Evolutionary conservation across 92 coral and sea anemone genomes (phyloP), one percentile per base, ranked within the genome.

Genomic region (Heteractis magnifica): DNA sequence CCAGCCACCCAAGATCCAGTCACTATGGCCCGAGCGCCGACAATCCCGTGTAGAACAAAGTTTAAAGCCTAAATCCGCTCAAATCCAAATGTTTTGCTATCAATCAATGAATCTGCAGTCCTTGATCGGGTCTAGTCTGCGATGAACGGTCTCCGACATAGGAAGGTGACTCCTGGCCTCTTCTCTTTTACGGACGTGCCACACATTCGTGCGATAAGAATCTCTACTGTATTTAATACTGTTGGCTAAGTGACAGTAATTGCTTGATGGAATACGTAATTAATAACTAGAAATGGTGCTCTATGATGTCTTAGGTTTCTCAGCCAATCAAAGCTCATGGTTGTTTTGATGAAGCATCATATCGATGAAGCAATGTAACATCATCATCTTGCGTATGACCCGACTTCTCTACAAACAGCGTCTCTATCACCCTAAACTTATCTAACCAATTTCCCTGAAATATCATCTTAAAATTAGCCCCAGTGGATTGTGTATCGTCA

Each of bases 171-270:
- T 80, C 83, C 18, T 80, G 75, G 70, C 75, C 83, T 51, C 56
- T 80, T 80, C 73, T 68, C 49, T 48, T 68, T 68, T 68, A 68
- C 83, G 83, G 75, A 80, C 71, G 83, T 62, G 75, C 83, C 75
- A 65, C 60, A 34, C 56, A 80, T 64, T 80, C 56, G 75, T 41
- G 48, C 51, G 82, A 80, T 80, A 48, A 80, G 55, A 49, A 80
- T 80, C 83, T 80, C 82, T 64, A 64, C 56, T 64, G 83, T 80
- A 53, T 80, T 80, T 80, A 62, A 80, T 80, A 62, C 83, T 26
- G 48, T 80, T 80, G 83, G 83, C 83, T 65, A 90, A 90, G 84
- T 90, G 93, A 90, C 93, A 88, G 87, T 90, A 87, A 90, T 87
- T 87, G 93, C 59, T 83, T 83, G 93, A 87, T 51, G 83, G 85